Evolutionary conservation across 2,888 invertebrate genomes (phyloP).

Genomic region (Papilio demoleus): DNA sequence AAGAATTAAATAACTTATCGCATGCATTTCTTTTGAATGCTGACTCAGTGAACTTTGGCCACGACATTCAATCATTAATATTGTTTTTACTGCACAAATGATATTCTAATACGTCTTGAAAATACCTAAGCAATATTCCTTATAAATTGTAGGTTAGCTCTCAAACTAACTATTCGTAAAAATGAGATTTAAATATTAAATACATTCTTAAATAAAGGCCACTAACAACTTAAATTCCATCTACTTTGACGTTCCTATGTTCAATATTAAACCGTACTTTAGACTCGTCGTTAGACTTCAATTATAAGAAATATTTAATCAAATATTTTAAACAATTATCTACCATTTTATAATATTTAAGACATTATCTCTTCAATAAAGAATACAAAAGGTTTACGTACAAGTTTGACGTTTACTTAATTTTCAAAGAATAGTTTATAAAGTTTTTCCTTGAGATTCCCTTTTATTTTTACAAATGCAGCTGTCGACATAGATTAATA

Average conservation of each 20-base stretch:
- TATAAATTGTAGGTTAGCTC: not conserved
- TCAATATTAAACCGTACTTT: too few relatives aligned
- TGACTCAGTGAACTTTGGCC: slow-evolving; percentile 19
- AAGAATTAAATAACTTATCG: too few relatives aligned
- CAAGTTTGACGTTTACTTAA: not conserved
- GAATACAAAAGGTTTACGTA: too few relatives aligned
- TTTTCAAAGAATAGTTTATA: not conserved
- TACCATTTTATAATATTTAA: too few relatives aligned
- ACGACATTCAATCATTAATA: slow-evolving; percentile 29
- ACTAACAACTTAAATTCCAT: too few relatives aligned
- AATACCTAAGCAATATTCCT: not conserved
- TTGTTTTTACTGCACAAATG: slow-evolving; percentile 7
- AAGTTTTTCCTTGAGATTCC: not conserved
- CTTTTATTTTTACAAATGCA: not conserved
- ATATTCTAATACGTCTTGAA: slow-evolving; percentile 13
- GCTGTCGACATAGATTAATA: not conserved
- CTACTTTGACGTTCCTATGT: too few relatives aligned
- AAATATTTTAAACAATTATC: too few relatives aligned
- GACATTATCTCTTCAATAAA: too few relatives aligned
- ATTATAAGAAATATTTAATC: too few relatives aligned
- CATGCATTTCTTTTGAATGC: slow-evolving; percentile 18
- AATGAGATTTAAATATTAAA: too few relatives aligned
- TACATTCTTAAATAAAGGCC: too few relatives aligned
- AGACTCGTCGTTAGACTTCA: too few relatives aligned
- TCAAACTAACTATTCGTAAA: not conserved